Conservation (phyloP, 2,797 vertebrate species). For the Bovichtus variegatus region DNA sequence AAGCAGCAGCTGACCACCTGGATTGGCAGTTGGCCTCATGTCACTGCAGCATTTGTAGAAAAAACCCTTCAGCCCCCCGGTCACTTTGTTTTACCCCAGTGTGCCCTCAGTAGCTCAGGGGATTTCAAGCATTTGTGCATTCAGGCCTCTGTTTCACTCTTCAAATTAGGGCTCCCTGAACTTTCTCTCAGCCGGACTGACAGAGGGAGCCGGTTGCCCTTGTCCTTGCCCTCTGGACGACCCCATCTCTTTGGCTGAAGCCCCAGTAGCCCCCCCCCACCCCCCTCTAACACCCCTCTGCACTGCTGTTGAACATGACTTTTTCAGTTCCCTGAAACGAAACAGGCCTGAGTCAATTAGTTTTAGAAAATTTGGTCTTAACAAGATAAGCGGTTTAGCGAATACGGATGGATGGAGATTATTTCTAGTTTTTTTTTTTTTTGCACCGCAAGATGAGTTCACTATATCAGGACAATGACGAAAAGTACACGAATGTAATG, state of each 20-base stretch:
- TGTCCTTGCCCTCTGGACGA: conserved; percentile 64
- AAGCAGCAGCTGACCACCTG: conserved; percentile 66
- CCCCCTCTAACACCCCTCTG: neutral
- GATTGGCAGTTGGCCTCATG: conserved; percentile 43
- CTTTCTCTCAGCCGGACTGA: conserved; percentile 50
- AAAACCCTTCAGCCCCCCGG: conserved; percentile 69
- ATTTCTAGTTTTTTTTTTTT: conserved; percentile 15
- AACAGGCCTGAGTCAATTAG: conserved; percentile 45
- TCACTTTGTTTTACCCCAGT: conserved; percentile 60
- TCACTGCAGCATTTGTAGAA: conserved; percentile 50
- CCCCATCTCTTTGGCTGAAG: conserved; percentile 57
- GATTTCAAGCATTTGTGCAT: conserved; percentile 50
- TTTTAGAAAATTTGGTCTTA: conserved; percentile 55
- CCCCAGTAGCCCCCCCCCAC: conserved; percentile 25
- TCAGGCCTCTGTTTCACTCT: conserved; percentile 58
- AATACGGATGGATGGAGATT: conserved; percentile 32
- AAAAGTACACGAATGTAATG: conserved; percentile 1
- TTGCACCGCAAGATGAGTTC: conserved; percentile 5
- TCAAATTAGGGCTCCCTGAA: conserved; percentile 60
- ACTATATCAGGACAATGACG: neutral
- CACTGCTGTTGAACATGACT: conserved; percentile 56
- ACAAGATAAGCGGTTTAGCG: conserved; percentile 60
- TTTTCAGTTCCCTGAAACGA: conserved; percentile 47
- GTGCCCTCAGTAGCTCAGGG: conserved; percentile 39
- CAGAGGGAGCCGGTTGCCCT: conserved; percentile 48